Evolutionary conservation across 2,888 invertebrate genomes (phyloP).

Genomic region (Bimastos eiseni): DNA sequence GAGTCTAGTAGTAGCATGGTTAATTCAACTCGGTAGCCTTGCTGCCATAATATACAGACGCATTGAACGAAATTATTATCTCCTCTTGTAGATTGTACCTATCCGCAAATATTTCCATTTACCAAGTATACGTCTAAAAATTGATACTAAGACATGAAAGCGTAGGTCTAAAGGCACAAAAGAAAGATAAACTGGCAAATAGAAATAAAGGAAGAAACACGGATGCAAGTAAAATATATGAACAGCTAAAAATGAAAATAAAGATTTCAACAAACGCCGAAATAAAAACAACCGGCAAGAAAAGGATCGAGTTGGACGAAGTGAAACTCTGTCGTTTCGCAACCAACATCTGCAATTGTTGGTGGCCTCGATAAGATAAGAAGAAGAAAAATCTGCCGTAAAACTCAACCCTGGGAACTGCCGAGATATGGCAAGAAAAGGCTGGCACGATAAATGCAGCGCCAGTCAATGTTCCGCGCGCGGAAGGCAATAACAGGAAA

Average conservation of each 20-base stretch:
- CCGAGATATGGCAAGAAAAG: background rate
- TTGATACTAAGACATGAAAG: no score
- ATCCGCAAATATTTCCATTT: no score
- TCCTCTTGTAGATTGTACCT: no score
- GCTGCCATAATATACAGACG: no score
- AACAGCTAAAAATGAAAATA: background rate
- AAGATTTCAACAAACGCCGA: background rate
- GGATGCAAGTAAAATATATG: background rate
- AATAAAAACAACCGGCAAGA: no score
- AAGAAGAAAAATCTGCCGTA: background rate
- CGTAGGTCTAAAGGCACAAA: no score
- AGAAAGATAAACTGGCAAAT: background rate
- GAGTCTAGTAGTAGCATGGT: background rate
- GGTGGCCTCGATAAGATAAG: background rate
- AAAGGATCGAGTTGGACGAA: background rate
- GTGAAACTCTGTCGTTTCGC: background rate
- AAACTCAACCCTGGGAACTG: background rate
- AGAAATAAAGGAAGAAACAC: background rate
- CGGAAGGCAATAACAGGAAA: background rate
- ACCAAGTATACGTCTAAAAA: no score
- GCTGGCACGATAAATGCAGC: background rate
- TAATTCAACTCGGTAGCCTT: background rate
- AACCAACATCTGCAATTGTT: background rate
- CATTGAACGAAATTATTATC: no score
- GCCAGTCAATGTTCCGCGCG: background rate